These are phyloP conservation scores for Myotis planiceps DNA, from an alignment of 2,797 vertebrate genomes.

Conservation along the genomic window DNA sequence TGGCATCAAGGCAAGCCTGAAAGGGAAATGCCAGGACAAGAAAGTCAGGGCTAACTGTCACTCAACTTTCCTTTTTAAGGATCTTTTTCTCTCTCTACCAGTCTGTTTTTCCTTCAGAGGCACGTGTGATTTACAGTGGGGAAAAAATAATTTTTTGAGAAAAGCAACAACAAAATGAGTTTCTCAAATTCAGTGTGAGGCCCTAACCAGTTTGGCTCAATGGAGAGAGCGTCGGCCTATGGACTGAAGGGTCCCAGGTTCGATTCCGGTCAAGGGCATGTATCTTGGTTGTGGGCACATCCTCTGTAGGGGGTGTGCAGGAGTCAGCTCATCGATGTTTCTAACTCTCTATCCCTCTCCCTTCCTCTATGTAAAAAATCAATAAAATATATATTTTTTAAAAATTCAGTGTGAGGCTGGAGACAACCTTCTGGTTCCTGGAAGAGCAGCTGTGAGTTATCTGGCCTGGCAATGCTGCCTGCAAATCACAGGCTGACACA, in stretches of 20 bases:
- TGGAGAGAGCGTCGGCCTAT: too few species aligned
- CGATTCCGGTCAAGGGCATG: too few species aligned
- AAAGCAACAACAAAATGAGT: slow-evolving; percentile 1
- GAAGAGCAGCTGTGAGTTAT: slow-evolving; percentile 53
- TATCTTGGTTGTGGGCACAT: too few species aligned
- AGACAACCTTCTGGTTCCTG: slow-evolving; percentile 30
- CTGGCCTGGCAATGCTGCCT: not conserved
- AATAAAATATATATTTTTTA: too few species aligned
- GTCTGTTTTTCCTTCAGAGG: not conserved
- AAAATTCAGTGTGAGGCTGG: not conserved
- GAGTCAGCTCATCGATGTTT: too few species aligned
- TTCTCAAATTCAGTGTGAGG: not conserved
- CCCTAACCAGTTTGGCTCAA: too few species aligned
- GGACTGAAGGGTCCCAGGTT: too few species aligned
- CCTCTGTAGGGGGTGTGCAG: too few species aligned
- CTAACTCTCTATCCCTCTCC: too few species aligned
- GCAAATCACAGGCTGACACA: slow-evolving; percentile 52
- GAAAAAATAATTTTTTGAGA: not conserved
- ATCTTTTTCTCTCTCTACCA: not conserved
- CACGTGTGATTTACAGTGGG: not conserved
- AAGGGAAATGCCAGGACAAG: not conserved
- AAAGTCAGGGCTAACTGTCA: slow-evolving; percentile 4
- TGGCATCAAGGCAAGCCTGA: not conserved
- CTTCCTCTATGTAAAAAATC: too few species aligned
- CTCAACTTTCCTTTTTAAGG: slow-evolving; percentile 39